Evolutionary conservation across 2,888 invertebrate species (phyloP), one percentile per base, ranked within the genome.

Genomic region (Pterobdella sp.): DNA sequence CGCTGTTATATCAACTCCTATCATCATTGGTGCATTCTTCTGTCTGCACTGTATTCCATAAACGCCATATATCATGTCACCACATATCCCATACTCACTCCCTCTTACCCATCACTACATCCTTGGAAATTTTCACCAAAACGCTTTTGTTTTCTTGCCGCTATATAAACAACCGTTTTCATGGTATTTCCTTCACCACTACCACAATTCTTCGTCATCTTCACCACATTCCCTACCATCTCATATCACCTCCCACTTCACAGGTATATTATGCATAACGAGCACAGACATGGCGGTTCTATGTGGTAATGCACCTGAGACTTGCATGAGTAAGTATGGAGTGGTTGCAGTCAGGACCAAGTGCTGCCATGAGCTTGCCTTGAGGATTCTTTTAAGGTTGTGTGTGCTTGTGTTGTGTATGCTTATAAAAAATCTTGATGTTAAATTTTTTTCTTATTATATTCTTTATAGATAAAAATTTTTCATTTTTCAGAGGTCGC

Each of bases 231-330:
- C 22, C 49, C 49, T 22, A 14, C 49, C 49, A 42, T 42, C 49
- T 42, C 49, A 42, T 22, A 7, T 14, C 49, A 42, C 49, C 7
- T 42, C 49, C 49, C 49, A 14, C 49, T 22, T 81, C 76, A 83
- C 91, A 22, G 97, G 97, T 0, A 81, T 99, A 35, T 84, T 99
- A 37, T 87, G 96, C 78, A 89, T 98, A 0, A 99, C 98, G 0
- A 96, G 95, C 35, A 99, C 98, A 0, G 98, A 99, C 83, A 93
- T 95, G 92, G 86, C 86, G 0, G 91, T 96, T 0, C 84, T 98
- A 66, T 95, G 95, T 74, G 98, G 98, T 0, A 96, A 95, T 85
- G 88, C 91, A 0, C 91, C 94, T 0, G 97, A 98, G 84, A 92
- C 95, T 0, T 96, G 96, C 82, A 88, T 89, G 79, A 88, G 89